These are phyloP conservation scores for Colinus virginianus DNA, from an alignment of 2,113 vertebrate species.

Conservation along the genomic window DNA sequence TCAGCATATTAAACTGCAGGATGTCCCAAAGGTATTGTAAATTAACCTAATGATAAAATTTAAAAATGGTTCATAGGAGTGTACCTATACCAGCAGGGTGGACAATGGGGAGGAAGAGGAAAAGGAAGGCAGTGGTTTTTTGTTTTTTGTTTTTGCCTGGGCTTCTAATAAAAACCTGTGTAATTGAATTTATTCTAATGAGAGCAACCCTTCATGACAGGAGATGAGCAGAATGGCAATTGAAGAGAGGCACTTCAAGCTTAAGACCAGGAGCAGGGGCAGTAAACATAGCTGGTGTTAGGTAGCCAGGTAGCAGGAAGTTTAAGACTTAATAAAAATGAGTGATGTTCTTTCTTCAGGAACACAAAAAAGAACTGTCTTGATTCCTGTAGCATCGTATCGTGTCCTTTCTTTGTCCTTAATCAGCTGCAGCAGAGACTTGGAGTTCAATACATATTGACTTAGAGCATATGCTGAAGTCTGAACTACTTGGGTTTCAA, in stretches of 20 bases:
- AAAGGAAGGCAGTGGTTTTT: neutral
- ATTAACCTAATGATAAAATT: conserved; percentile 19
- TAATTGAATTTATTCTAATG: conserved; percentile 44
- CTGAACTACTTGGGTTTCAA: conserved; percentile 51
- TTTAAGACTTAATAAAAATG: conserved; percentile 70
- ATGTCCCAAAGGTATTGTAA: conserved; percentile 9
- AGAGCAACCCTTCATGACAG: conserved; percentile 22
- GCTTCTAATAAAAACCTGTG: neutral
- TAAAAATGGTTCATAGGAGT: neutral
- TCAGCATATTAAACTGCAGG: neutral
- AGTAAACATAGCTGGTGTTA: conserved; percentile 51
- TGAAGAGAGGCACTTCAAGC: neutral
- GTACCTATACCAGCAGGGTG: neutral
- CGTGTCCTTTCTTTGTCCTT: conserved; percentile 32
- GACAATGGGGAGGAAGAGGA: neutral
- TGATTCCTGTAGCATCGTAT: conserved; percentile 12
- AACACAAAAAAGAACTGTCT: neutral
- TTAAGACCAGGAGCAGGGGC: neutral
- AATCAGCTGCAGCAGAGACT: conserved; percentile 47
- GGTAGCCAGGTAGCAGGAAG: conserved; percentile 34
- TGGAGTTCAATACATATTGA: conserved; percentile 61
- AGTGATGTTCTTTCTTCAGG: conserved; percentile 26
- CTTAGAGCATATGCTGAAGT: conserved; percentile 49
- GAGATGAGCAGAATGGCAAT: conserved; percentile 23
- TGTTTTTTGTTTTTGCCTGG: neutral